Evolutionary conservation across 2,888 invertebrate genomes (phyloP).

Genomic region (Zygogramma bicolorata): DNA sequence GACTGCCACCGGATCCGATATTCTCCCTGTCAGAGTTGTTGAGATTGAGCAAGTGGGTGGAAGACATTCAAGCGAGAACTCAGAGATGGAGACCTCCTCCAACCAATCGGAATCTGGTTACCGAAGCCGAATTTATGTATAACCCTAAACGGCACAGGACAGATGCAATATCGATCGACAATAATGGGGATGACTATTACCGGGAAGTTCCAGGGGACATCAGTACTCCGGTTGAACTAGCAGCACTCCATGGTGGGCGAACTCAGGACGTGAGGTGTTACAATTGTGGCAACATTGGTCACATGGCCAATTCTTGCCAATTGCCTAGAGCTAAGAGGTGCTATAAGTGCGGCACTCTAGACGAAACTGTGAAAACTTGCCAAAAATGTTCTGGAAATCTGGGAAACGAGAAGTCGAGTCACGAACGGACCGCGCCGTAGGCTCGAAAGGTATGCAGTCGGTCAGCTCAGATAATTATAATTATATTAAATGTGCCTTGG

Average conservation of each 20-base stretch:
- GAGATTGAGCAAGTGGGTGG: background rate
- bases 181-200: background rate
- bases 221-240: background rate
- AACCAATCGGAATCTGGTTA: background rate
- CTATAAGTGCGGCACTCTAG: background rate
- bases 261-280: background rate
- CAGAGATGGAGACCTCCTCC: background rate
- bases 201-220: background rate
- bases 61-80: background rate
- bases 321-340: background rate
- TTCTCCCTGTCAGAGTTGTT: conserved; percentile 18
- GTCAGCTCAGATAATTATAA: too few relatives aligned
- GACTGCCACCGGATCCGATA: background rate
- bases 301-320: background rate
- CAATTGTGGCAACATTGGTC: background rate
- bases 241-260: background rate
- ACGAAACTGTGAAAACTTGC: background rate
- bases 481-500: too few relatives aligned
- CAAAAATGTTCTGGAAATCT: background rate
- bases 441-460: background rate
- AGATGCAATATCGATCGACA: background rate
- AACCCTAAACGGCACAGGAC: background rate
- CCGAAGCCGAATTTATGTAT: background rate
- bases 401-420: background rate
- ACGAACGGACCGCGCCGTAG: background rate